Evolutionary conservation across 2,113 vertebrate genomes (phyloP).

Genomic region (Ageneiosus marmoratus): DNA sequence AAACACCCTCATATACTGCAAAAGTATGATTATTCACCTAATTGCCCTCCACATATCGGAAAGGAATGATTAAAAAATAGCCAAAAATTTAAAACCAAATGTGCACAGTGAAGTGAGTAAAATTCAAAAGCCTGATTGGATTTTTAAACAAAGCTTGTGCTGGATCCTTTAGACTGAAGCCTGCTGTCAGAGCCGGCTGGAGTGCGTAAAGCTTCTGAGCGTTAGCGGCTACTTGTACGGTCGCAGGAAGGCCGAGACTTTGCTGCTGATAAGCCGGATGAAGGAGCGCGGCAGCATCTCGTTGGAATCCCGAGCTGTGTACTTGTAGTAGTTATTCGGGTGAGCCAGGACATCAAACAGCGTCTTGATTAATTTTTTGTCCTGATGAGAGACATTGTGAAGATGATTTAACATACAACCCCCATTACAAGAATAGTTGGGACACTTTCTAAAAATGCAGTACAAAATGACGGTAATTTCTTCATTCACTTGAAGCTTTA

Average conservation of each 20-base stretch:
- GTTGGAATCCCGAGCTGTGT: slow-evolving; percentile 94
- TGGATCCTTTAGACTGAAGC: slow-evolving; percentile 55
- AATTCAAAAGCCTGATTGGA: slow-evolving; percentile 14
- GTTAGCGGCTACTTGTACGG: slow-evolving; percentile 88
- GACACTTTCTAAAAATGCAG: too few species aligned
- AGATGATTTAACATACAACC: background rate
- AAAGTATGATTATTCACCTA: background rate
- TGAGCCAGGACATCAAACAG: slow-evolving; percentile 97
- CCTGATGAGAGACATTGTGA: slow-evolving; percentile 69
- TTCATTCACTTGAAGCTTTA: too few species aligned
- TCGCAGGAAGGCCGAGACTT: slow-evolving; percentile 94
- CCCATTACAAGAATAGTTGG: too few species aligned
- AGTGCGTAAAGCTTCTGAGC: slow-evolving; percentile 7
- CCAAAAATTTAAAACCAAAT: slow-evolving; percentile 39
- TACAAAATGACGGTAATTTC: too few species aligned
- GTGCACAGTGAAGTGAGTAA: slow-evolving; percentile 62
- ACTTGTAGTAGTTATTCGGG: slow-evolving; percentile 98
- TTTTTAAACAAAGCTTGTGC: slow-evolving; percentile 50
- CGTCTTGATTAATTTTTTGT: slow-evolving; percentile 99
- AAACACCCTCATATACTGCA: slow-evolving; percentile 7
- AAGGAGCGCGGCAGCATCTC: slow-evolving; percentile 97
- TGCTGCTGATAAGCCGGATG: slow-evolving; percentile 97
- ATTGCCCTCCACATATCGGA: slow-evolving; percentile 17
- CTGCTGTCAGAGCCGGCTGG: slow-evolving; percentile 43
- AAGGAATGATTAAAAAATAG: slow-evolving; percentile 48